Evolutionary conservation across 2,888 invertebrate species (phyloP).

Genomic region (Neoascia interrupta): DNA sequence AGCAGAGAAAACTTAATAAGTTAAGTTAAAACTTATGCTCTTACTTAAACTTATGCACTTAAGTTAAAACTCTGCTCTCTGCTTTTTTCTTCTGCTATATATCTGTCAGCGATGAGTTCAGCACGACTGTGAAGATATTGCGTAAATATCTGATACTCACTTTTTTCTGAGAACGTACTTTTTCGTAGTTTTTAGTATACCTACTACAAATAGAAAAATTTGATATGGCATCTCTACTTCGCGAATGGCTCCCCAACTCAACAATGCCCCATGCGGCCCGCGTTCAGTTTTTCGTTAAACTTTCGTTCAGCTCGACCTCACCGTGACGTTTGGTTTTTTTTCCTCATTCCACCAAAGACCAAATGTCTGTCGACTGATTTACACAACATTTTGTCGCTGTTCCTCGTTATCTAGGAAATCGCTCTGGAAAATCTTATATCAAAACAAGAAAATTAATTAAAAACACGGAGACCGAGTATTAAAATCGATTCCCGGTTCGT

Average conservation of each 20-base stretch:
- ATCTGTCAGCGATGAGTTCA: no score
- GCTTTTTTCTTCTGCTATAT: no score
- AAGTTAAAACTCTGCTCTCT: no score
- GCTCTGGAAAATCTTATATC: slow-evolving; percentile 25
- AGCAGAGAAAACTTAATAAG: no score
- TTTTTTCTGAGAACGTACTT: no score
- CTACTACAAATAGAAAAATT: no score
- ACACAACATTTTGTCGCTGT: slow-evolving; percentile 47
- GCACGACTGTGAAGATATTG: no score
- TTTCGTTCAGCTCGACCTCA: slow-evolving; percentile 44
- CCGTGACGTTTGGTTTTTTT: slow-evolving; percentile 63
- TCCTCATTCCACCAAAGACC: slow-evolving; percentile 57
- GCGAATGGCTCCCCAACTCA: not conserved
- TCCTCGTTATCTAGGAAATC: slow-evolving; percentile 32
- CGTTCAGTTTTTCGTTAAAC: slow-evolving; percentile 9
- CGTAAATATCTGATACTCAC: no score
- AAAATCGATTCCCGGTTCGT: slow-evolving; percentile 15
- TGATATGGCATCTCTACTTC: slow-evolving; percentile 3
- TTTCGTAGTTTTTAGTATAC: no score
- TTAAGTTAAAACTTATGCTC: no score
- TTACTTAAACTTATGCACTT: no score
- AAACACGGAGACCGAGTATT: not conserved
- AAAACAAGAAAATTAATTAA: not conserved
- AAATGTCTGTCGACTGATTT: slow-evolving; percentile 66
- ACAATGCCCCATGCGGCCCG: slow-evolving; percentile 26